Evolutionary conservation across 2,113 vertebrate species (phyloP).

Genomic region (Ptilonorhynchus violaceus): DNA sequence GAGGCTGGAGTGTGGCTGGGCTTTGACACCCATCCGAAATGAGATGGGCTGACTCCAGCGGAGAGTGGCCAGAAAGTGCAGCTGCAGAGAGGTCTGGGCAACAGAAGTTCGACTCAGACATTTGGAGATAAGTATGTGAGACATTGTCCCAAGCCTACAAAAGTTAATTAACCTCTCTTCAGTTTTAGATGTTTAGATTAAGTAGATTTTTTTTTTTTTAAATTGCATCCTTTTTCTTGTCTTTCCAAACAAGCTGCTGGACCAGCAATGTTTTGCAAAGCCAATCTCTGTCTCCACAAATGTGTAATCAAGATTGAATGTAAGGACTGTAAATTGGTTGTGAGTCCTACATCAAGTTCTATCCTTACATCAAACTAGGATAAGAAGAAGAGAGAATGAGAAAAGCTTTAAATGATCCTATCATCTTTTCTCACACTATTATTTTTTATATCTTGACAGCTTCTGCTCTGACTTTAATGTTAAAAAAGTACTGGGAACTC

Average conservation of each 20-base stretch:
- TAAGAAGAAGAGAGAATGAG: background rate
- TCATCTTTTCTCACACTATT: background rate
- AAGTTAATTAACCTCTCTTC: background rate
- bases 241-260: background rate
- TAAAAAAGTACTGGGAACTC: background rate
- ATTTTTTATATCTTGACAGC: background rate
- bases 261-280: background rate
- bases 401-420: background rate
- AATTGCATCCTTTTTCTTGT: background rate
- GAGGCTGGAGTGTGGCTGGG: background rate
- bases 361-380: background rate
- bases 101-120: background rate
- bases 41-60: rapidly evolving
- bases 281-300: background rate
- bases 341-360: background rate
- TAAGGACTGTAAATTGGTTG: background rate
- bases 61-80: background rate
- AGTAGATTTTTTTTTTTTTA: background rate
- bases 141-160: background rate
- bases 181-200: background rate
- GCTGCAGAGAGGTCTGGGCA: background rate
- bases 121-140: background rate
- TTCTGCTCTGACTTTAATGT: background rate
- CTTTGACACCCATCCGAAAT: background rate
- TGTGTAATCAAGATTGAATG: background rate